A percentile compares a stretch with the other conserved stretches of the same genome.
Conservation (phyloP, 1,140 invertebrate genomes). For the Drosophila gunungcola region DNA sequence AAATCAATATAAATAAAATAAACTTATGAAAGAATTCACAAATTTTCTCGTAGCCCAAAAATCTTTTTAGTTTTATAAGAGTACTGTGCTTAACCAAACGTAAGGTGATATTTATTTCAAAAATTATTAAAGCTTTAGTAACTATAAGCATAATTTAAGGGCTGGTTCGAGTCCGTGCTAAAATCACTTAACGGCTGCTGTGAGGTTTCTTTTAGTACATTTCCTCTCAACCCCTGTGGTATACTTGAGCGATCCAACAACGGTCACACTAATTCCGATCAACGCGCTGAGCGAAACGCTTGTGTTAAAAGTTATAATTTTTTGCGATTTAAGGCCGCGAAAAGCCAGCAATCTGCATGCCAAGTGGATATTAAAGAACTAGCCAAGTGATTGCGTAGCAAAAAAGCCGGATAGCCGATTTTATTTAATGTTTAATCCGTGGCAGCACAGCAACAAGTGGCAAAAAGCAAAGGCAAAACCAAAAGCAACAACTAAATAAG, state of each 20-base stretch:
- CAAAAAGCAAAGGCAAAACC: slow-evolving; percentile 18
- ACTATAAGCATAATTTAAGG: no score
- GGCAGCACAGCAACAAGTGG: slow-evolving; percentile 43
- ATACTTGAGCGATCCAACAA: not conserved
- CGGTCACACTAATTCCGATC: slow-evolving; percentile 36
- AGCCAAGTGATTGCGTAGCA: slow-evolving; percentile 8
- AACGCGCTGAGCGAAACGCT: slow-evolving; percentile 38
- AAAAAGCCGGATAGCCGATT: slow-evolving; percentile 5
- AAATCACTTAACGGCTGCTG: no score
- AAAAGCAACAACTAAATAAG: slow-evolving; percentile 27
- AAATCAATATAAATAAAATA: no score
- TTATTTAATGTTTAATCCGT: slow-evolving; percentile 23
- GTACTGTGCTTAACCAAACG: no score
- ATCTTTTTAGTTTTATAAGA: no score
- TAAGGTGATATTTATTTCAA: no score
- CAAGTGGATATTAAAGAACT: slow-evolving; percentile 17
- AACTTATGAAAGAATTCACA: no score
- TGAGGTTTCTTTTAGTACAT: not conserved
- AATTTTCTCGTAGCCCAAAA: no score
- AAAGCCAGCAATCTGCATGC: slow-evolving; percentile 12
- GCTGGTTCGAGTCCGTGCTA: not conserved
- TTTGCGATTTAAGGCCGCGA: slow-evolving; percentile 27
- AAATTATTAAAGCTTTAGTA: no score
- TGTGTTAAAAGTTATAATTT: slow-evolving; percentile 19
- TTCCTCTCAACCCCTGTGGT: not conserved